Evolutionary conservation across 2,888 invertebrate genomes (phyloP).

Genomic region (Trisateles emortualis): DNA sequence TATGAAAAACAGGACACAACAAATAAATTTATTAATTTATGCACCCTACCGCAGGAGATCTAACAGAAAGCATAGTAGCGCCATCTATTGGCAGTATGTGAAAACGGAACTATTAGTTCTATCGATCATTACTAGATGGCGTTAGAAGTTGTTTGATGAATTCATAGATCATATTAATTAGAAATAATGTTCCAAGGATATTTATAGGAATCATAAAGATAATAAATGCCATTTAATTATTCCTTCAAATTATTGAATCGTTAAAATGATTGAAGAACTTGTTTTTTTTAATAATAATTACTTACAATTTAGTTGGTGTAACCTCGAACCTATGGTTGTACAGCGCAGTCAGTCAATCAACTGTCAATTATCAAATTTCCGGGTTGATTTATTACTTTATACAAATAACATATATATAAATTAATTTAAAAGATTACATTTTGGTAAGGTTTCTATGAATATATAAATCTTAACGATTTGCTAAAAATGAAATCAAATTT

Average conservation of each 20-base stretch:
- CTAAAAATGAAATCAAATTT: background rate
- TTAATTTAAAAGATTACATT: background rate
- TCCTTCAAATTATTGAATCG: slow-evolving; percentile 32
- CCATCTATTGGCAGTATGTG: slow-evolving; percentile 61
- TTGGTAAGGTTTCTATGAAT: slow-evolving; percentile 1
- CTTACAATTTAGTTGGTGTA: slow-evolving; percentile 34
- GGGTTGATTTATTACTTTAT: slow-evolving; percentile 40
- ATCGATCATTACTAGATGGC: slow-evolving; percentile 59
- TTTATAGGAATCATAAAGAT: slow-evolving; percentile 34
- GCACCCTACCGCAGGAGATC: slow-evolving; percentile 45
- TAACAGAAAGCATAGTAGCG: slow-evolving; percentile 37
- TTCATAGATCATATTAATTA: slow-evolving; percentile 15
- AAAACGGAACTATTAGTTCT: slow-evolving; percentile 58
- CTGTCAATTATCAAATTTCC: slow-evolving; percentile 50
- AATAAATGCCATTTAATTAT: slow-evolving; percentile 27
- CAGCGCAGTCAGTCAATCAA: slow-evolving; percentile 47
- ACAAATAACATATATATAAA: slow-evolving; percentile 2
- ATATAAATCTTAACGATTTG: background rate
- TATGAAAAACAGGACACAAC: slow-evolving; percentile 29
- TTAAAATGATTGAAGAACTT: slow-evolving; percentile 38
- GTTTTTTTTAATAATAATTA: slow-evolving; percentile 44
- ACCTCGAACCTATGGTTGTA: slow-evolving; percentile 42
- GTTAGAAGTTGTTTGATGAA: slow-evolving; percentile 23
- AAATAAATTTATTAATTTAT: slow-evolving; percentile 51
- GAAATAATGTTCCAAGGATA: slow-evolving; percentile 17